These are phyloP conservation scores for Leptarthrus brevirostris DNA, from an alignment of 2,888 invertebrate species.

Conservation along the genomic window DNA sequence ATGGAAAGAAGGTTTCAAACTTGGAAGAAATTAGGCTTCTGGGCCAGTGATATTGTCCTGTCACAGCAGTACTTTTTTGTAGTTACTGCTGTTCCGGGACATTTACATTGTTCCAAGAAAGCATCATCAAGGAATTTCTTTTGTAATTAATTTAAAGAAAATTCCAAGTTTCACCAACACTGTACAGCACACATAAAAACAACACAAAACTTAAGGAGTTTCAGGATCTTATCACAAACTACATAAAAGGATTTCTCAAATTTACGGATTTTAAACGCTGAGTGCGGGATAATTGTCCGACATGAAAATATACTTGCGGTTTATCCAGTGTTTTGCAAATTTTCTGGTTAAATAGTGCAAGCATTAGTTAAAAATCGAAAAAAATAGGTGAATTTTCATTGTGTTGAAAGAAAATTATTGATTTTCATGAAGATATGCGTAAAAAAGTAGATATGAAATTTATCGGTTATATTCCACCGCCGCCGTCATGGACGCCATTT, in stretches of 20 bases:
- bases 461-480: background rate
- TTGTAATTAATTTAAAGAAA: background rate
- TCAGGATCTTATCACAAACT: background rate
- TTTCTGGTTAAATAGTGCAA: too few species aligned
- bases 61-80: slow-evolving; percentile 91
- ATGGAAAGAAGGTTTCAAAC: background rate
- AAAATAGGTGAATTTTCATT: background rate
- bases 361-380: too few species aligned
- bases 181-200: slow-evolving; percentile 47
- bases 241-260: background rate
- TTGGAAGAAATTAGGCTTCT: slow-evolving; percentile 23
- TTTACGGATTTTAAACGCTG: background rate
- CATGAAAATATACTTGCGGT: slow-evolving; percentile 6
- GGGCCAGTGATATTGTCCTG: slow-evolving; percentile 93
- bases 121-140: background rate
- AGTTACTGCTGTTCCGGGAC: slow-evolving; percentile 94
- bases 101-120: slow-evolving; percentile 74
- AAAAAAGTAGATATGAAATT: background rate
- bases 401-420: background rate
- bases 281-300: slow-evolving; percentile 8
- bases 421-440: background rate
- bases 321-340: slow-evolving; percentile 6
- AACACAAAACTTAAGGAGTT: background rate
- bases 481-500: slow-evolving; percentile 41
- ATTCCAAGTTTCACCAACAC: slow-evolving; percentile 53